A percentile compares a stretch with the other conserved stretches of the same genome.
Conservation (phyloP, 2,888 invertebrate genomes). For the Sisyra nigra region DNA sequence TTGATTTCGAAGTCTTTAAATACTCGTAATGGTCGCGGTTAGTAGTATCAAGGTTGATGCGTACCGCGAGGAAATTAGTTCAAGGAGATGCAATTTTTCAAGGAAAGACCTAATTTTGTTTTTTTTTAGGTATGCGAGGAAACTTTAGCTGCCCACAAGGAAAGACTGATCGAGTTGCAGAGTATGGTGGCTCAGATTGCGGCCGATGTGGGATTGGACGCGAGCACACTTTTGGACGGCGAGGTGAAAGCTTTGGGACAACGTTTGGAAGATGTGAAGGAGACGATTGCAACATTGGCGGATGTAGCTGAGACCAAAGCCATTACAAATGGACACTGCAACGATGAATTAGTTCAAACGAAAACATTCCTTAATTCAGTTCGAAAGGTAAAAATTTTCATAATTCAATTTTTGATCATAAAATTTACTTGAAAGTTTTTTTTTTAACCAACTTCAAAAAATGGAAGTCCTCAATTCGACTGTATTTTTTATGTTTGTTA, state of each 20-base stretch:
- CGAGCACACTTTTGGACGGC: slow-evolving; percentile 51
- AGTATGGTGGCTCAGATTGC: slow-evolving; percentile 64
- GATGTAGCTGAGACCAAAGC: slow-evolving; percentile 61
- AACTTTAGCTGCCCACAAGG: slow-evolving; percentile 52
- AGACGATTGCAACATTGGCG: slow-evolving; percentile 55
- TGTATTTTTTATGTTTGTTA: too few species aligned
- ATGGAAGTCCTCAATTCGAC: too few species aligned
- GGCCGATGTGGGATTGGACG: slow-evolving; percentile 57
- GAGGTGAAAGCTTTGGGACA: slow-evolving; percentile 64
- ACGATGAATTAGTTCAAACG: slow-evolving; percentile 37
- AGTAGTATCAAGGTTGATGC: slow-evolving; percentile 1
- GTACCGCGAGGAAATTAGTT: slow-evolving; percentile 1
- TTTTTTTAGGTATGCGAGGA: slow-evolving; percentile 54
- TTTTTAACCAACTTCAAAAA: slow-evolving; percentile 4
- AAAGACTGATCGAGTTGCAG: slow-evolving; percentile 48
- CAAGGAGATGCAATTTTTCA: not conserved
- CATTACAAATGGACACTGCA: slow-evolving; percentile 31
- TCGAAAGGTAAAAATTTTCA: slow-evolving; percentile 43
- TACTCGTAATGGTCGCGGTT: not conserved
- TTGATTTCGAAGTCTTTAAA: not conserved
- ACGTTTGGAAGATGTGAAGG: slow-evolving; percentile 57
- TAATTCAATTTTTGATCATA: slow-evolving; percentile 9
- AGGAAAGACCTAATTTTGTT: slow-evolving; percentile 1
- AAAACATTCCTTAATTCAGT: slow-evolving; percentile 50
- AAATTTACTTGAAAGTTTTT: not conserved